Evolutionary conservation across 2,797 vertebrate species (phyloP), one percentile per base, ranked within the genome.

Genomic region (Cryptoprocta ferox): DNA sequence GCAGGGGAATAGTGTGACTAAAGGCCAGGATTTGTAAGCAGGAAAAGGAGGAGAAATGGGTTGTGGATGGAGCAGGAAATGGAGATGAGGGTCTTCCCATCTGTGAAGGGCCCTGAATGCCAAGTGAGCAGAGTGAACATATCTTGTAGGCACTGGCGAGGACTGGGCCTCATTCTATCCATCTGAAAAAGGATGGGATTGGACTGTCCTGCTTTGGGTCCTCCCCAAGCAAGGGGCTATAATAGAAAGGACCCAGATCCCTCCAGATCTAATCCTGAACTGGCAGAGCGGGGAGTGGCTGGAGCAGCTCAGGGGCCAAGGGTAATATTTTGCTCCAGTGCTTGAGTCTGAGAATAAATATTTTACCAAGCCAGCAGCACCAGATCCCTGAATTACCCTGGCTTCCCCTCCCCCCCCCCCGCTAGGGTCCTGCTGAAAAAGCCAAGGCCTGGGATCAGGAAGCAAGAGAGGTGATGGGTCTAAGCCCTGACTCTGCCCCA

Each of bases 301-400:
- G n/a, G 56, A 79, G 50, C 92, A 95, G 94, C 95, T 75, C 79
- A 66, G 26, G 63, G 85, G 93, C 96, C 97, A 98, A 97, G 94
- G 94, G 82, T 93, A 98, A 65, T 91, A 97, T 97, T 98, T 98
- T 97, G 94, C 53, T 98, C 95, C 66, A 97, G 96, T 94, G 2
- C 94, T 94, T 94, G 96, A 95, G 96, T 95, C 97, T 96, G 53
- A 92, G 97, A 98, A 98, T 96, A 98, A 98, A 96, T 95, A 97
- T 96, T 97, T 97, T 97, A 97, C 90, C 97, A 98, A 32, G 8
- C 24, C 63, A 50, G 71, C 45, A 95, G 94, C 73, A 84, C 95
- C 97, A 97, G 97, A 95, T 78, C 68, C 48, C 93, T 98, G 96
- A 98, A 94, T 98, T 95, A 97, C 19, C 13, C 94, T n/a, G 35